Evolutionary conservation across 1,140 invertebrate species (phyloP).

Genomic region (Charaxes varanes): DNA sequence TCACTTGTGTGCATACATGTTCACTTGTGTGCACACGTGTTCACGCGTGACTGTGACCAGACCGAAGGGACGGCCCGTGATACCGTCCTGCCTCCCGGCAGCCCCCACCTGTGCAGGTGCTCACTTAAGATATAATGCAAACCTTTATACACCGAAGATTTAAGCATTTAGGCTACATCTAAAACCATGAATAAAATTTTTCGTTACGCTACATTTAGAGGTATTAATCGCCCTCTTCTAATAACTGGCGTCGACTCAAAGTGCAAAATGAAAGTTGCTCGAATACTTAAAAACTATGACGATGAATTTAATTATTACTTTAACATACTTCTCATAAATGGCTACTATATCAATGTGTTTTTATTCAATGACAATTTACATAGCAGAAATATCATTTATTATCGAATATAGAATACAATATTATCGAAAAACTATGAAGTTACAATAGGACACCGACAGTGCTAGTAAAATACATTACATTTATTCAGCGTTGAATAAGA

Average conservation of each 20-base stretch:
- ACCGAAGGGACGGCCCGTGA: too few relatives aligned
- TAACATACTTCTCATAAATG: constrained; percentile 60
- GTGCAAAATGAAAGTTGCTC: constrained; percentile 66
- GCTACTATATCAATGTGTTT: constrained; percentile 67
- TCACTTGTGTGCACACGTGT: too few relatives aligned
- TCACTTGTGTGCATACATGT: too few relatives aligned
- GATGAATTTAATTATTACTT: constrained; percentile 65
- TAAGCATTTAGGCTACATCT: constrained; percentile 52
- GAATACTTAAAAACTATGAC: constrained; percentile 70
- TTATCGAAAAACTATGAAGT: constrained; percentile 69
- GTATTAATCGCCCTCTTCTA: constrained; percentile 50
- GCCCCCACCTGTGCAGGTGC: constrained; percentile 26
- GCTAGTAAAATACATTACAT: constrained; percentile 62
- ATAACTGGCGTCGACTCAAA: constrained; percentile 61
- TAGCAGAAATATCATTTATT: constrained; percentile 70
- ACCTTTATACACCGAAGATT: constrained; percentile 31
- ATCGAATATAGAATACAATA: constrained; percentile 73
- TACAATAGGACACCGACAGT: constrained; percentile 68
- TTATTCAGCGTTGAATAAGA: constrained; percentile 53
- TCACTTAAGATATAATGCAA: constrained; percentile 37
- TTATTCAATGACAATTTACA: constrained; percentile 69
- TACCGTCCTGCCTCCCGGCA: constrained; percentile 20
- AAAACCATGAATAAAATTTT: constrained; percentile 52
- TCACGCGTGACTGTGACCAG: too few relatives aligned
- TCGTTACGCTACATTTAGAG: constrained; percentile 55